phyloP scores from a whole-genome alignment of 2,888 invertebrate genomes.

The Acrobasis suavella region DNA sequence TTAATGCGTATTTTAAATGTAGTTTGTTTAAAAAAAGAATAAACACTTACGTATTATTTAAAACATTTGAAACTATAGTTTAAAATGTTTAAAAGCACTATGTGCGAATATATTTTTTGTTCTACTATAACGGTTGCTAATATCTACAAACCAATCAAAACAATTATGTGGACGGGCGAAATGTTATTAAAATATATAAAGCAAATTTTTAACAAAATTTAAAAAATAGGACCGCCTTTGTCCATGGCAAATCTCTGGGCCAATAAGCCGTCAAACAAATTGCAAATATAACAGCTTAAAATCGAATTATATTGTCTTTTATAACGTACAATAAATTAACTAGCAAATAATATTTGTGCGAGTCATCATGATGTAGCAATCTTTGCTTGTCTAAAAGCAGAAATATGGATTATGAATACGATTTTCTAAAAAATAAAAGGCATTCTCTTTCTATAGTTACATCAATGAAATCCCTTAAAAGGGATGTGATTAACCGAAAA shows the following conservation, averaged over 20 bases:
- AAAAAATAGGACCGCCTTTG: not conserved
- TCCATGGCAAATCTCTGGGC: slow-evolving; percentile 26
- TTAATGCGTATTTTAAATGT: slow-evolving; percentile 19
- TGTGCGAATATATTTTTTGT: slow-evolving; percentile 39
- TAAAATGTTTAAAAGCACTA: slow-evolving; percentile 41
- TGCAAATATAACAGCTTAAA: slow-evolving; percentile 31
- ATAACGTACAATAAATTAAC: slow-evolving; percentile 30
- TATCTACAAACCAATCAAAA: slow-evolving; percentile 39
- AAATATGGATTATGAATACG: not conserved
- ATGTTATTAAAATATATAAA: slow-evolving; percentile 33
- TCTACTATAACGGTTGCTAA: slow-evolving; percentile 42
- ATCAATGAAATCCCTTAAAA: not conserved
- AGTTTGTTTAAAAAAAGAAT: slow-evolving; percentile 9
- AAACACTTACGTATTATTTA: slow-evolving; percentile 18
- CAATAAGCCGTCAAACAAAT: slow-evolving; percentile 35
- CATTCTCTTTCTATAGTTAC: not conserved
- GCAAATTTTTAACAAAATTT: slow-evolving; percentile 21
- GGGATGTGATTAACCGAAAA: not conserved
- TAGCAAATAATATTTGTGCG: slow-evolving; percentile 40
- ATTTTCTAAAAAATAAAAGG: slow-evolving; percentile 1
- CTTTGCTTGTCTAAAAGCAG: not conserved
- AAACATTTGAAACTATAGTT: slow-evolving; percentile 22
- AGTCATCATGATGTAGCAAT: slow-evolving; percentile 28
- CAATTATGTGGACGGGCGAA: slow-evolving; percentile 49
- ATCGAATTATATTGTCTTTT: slow-evolving; percentile 42